Conservation (phyloP, 2,888 invertebrate genomes). For the Helobdella robusta region DNA sequence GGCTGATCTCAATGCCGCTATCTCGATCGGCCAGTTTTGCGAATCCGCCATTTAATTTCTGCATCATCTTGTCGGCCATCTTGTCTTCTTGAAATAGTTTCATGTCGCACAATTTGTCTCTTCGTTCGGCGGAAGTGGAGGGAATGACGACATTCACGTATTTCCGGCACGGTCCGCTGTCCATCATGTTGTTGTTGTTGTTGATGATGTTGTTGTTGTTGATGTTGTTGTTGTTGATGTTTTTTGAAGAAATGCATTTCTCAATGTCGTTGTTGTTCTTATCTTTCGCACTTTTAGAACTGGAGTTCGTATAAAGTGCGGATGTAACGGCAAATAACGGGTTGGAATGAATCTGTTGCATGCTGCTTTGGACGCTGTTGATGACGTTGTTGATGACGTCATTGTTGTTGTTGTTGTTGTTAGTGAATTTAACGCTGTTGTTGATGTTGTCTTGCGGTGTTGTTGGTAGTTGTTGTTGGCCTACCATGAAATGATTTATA, state of each 20-base stretch:
- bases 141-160: no score
- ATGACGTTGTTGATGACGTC: background rate
- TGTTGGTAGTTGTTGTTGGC: no score
- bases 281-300: background rate
- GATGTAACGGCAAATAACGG: background rate
- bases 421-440: background rate
- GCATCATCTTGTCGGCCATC: background rate
- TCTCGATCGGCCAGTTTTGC: conserved; percentile 16
- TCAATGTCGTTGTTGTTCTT: background rate
- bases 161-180: no score
- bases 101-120: background rate
- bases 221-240: background rate
- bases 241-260: background rate
- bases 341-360: background rate
- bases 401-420: background rate
- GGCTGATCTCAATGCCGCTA: conserved; percentile 19
- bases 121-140: background rate
- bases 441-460: no score
- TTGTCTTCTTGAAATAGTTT: background rate
- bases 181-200: no score
- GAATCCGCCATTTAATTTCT: background rate
- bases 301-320: background rate
- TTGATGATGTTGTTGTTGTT: no score
- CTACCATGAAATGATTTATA: no score
- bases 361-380: background rate